Percentiles rank a stretch among this genome's conserved stretches.
phyloP scores from a whole-genome alignment of 2,797 vertebrate species.

The Poeciliopsis turneri region DNA sequence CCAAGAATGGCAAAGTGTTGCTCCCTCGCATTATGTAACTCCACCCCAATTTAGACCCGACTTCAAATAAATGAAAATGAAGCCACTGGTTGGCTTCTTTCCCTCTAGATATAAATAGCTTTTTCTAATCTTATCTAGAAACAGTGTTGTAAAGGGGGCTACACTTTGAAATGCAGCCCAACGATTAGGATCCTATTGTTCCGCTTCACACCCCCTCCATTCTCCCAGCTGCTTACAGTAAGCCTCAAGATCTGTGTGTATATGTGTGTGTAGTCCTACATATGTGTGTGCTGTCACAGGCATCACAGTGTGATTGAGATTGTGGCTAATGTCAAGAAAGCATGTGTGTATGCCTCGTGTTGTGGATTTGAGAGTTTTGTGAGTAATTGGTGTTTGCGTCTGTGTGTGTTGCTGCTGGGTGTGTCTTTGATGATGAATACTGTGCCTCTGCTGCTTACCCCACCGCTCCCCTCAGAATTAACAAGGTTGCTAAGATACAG shows the following conservation, averaged over 20 bases:
- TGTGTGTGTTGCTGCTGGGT: slow-evolving; percentile 62
- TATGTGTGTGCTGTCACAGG: slow-evolving; percentile 55
- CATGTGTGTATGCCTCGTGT: slow-evolving; percentile 50
- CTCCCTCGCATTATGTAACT: slow-evolving; percentile 76
- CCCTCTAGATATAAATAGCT: slow-evolving; percentile 78
- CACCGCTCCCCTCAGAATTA: slow-evolving; percentile 80
- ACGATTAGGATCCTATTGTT: slow-evolving; percentile 82
- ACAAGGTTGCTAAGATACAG: slow-evolving; percentile 87
- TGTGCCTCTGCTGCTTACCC: slow-evolving; percentile 73
- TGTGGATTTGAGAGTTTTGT: slow-evolving; percentile 49
- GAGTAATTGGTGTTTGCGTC: slow-evolving; percentile 57
- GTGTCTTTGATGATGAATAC: slow-evolving; percentile 79
- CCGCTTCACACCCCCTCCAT: slow-evolving; percentile 72
- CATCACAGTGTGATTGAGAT: slow-evolving; percentile 62
- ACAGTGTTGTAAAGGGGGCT: slow-evolving; percentile 75
- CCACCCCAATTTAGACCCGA: slow-evolving; percentile 77
- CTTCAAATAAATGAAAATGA: slow-evolving; percentile 81
- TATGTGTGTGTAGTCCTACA: slow-evolving; percentile 51
- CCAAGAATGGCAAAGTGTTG: slow-evolving; percentile 64
- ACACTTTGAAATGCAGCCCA: slow-evolving; percentile 79
- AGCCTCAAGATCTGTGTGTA: slow-evolving; percentile 71
- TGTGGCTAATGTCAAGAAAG: slow-evolving; percentile 60
- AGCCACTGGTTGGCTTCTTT: slow-evolving; percentile 71
- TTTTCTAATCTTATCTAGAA: slow-evolving; percentile 82
- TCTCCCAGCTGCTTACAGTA: slow-evolving; percentile 79